Evolutionary conservation across 1,140 invertebrate species (phyloP).

Genomic region (Neuroterus valhalla): DNA sequence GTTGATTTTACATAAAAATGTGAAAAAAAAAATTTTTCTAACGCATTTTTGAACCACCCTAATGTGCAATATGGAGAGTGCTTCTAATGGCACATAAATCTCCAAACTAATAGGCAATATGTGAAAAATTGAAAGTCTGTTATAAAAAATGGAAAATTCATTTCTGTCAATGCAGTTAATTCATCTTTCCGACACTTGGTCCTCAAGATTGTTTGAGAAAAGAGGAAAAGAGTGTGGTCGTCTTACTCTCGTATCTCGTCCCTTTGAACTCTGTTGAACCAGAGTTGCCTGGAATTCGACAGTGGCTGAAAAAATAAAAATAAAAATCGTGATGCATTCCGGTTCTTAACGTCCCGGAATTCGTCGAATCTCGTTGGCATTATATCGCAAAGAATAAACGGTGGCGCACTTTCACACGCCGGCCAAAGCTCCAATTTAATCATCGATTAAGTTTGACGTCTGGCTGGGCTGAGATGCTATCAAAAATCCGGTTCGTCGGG

Average conservation of each 20-base stretch:
- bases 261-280: slow-evolving; percentile 56
- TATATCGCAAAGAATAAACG: slow-evolving; percentile 31
- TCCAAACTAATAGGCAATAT: too few species aligned
- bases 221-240: not conserved
- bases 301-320: slow-evolving; percentile 43
- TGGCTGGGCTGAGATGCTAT: not conserved
- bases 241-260: slow-evolving; percentile 29
- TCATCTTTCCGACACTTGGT: slow-evolving; percentile 25
- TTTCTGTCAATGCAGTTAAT: not conserved
- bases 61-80: too few species aligned
- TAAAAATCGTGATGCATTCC: slow-evolving; percentile 52
- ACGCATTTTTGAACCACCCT: too few species aligned
- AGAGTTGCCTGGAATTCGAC: slow-evolving; percentile 52
- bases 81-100: too few species aligned
- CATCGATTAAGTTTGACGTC: slow-evolving; percentile 27
- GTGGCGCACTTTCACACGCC: slow-evolving; percentile 41
- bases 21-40: too few species aligned
- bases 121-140: not conserved
- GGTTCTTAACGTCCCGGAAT: slow-evolving; percentile 54
- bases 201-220: slow-evolving; percentile 29
- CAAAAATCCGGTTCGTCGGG: not conserved
- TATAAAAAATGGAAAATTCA: not conserved
- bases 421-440: slow-evolving; percentile 24
- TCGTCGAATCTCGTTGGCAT: slow-evolving; percentile 53
- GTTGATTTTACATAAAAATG: too few species aligned